Base-by-base conservation (phyloP, 92 coral and sea anemone genomes). In the Palythoa grandiflora region DNA sequence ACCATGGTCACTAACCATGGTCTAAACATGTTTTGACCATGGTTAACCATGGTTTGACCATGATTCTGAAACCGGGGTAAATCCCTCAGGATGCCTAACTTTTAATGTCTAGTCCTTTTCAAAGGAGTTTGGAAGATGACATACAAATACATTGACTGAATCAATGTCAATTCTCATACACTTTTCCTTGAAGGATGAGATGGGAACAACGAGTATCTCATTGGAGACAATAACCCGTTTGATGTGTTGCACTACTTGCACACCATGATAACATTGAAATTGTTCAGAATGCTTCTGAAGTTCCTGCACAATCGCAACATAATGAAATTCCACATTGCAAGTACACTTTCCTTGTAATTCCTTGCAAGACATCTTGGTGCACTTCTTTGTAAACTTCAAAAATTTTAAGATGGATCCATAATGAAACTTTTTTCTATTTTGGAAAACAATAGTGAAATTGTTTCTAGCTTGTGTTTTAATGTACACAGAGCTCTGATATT, bases 121-220 rank as follows among this genome's bases (percentile, higher is more conserved):
- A 85, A 73, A 85, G 6, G 55, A 57, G 71, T 85, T 85, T 13
- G 83, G 83, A 17, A 85, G 15, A 38, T 72, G 83, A 71, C 89
- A 85, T 71, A 85, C 66, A 85, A 12, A 85, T 1, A 85, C 80
- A 28, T 37, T 38, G 5, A 1, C 83, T 16, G 39, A 10, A 38
- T 85, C 89, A 55, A 85, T 9, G 2, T 84, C 88, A 71, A 84
- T 71, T 44, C 88, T 84, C 79, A 84, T 84, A 47, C 88, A 28
- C 28, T 28, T 28, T 28, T 28, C 28, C 28, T 28, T 28, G 28
- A 28, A 28, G 28, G 28, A 28, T 2, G 74, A 38, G 15, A 85
- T 52, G 4, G 89, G 89, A 4, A 85, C 47, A 28, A 79, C 52
- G 38, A 71, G 65, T 9, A 38, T n/a, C 20, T 85, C 36, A 38